Conservation (phyloP, 1,140 invertebrate species). For the Drosophila nikananu region DNA sequence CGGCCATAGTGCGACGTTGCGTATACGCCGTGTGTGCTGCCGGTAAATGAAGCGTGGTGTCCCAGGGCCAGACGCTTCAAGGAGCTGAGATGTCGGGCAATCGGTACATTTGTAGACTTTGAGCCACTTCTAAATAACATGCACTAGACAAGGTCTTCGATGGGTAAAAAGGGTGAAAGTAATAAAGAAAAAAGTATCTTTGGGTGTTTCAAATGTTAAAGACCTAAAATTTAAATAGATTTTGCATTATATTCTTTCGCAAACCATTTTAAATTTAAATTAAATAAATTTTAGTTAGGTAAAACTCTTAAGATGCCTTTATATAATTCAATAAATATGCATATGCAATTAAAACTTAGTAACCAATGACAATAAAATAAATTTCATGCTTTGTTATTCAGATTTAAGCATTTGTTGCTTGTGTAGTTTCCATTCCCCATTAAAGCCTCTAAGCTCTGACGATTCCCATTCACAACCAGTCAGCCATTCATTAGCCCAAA, state of each 20-base stretch:
- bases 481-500: slow-evolving; percentile 21
- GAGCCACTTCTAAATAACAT: background rate
- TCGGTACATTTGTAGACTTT: slow-evolving; percentile 16
- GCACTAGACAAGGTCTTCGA: background rate
- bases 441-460: background rate
- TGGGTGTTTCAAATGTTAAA: background rate
- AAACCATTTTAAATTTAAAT: background rate
- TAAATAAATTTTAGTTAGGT: background rate
- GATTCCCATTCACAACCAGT: slow-evolving; percentile 8
- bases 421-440: background rate
- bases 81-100: slow-evolving; percentile 27
- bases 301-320: background rate
- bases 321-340: background rate
- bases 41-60: slow-evolving; percentile 50
- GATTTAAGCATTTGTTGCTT: background rate
- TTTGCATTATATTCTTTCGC: background rate
- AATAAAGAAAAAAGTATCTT: background rate
- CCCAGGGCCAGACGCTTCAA: slow-evolving; percentile 26
- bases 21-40: slow-evolving; percentile 49
- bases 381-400: background rate
- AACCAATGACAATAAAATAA: background rate
- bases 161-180: background rate
- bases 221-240: background rate
- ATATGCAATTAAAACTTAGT: background rate
- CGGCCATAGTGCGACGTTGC: no score